phyloP scores from a whole-genome alignment of 92 coral and sea anemone species.

The Parazoanthus darwini region DNA sequence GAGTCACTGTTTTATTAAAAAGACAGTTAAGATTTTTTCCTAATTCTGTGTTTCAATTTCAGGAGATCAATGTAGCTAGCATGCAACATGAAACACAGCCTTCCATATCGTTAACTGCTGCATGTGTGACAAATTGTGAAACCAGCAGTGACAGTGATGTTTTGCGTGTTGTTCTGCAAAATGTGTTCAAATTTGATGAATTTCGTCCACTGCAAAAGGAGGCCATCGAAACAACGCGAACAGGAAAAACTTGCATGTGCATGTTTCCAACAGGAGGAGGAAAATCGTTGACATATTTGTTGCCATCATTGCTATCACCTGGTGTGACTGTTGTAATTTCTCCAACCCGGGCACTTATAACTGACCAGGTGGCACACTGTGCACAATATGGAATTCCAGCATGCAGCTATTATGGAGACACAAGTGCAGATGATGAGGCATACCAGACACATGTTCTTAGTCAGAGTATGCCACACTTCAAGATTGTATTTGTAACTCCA shows the following conservation, averaged over 20 bases:
- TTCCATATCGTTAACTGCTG: too few species aligned
- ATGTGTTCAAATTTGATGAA: too few species aligned
- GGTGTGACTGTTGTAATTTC: constrained; percentile 5
- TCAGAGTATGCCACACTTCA: constrained; percentile 1
- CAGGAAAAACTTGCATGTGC: background rate
- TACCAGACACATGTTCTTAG: background rate
- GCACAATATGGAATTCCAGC: background rate
- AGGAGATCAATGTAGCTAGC: too few species aligned
- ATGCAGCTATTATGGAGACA: background rate
- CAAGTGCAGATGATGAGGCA: background rate
- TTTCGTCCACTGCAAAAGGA: constrained; percentile 2
- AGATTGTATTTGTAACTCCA: constrained; percentile 1
- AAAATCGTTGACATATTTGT: background rate
- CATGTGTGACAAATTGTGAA: too few species aligned
- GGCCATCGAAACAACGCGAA: background rate
- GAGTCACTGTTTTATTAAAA: too few species aligned
- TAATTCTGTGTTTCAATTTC: too few species aligned
- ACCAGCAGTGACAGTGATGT: too few species aligned
- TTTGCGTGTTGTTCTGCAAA: too few species aligned
- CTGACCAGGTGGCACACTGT: constrained; percentile 7
- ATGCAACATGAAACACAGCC: too few species aligned
- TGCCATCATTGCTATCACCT: background rate
- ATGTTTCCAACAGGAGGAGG: constrained; percentile 6
- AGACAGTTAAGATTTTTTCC: too few species aligned
- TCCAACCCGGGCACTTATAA: background rate